phyloP scores from a whole-genome alignment of 2,113 vertebrate species.

The Sander vitreus region DNA sequence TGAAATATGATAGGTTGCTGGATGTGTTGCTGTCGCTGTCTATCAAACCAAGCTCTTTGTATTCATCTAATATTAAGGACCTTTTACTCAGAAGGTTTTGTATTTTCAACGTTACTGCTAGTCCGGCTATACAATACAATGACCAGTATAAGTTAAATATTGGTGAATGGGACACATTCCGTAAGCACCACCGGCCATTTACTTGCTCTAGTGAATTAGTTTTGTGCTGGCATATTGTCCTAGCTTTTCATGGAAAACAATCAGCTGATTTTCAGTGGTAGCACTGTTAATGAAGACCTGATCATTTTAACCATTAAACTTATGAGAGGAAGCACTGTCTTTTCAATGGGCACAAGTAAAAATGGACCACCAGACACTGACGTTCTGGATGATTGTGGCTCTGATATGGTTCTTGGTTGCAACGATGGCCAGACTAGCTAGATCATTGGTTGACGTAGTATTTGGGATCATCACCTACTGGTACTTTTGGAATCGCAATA shows the following conservation, averaged over 20 bases:
- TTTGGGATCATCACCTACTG: conserved; percentile 63
- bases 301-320: conserved; percentile 51
- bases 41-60: conserved; percentile 74
- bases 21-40: conserved; percentile 70
- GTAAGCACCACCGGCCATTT: conserved; percentile 53
- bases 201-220: conserved; percentile 61
- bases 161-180: conserved; percentile 57
- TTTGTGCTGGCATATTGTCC: conserved; percentile 54
- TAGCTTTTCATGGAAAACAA: conserved; percentile 49
- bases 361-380: conserved; percentile 9
- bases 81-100: conserved; percentile 70
- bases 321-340: conserved; percentile 43
- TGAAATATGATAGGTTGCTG: conserved; percentile 67
- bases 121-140: conserved; percentile 63
- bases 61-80: conserved; percentile 77
- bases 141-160: conserved; percentile 57
- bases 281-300: conserved; percentile 62
- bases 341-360: conserved; percentile 21
- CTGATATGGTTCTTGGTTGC: conserved; percentile 45
- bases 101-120: conserved; percentile 64
- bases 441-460: conserved; percentile 38
- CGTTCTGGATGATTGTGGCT: conserved; percentile 39
- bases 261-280: conserved; percentile 57
- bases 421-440: conserved; percentile 16
- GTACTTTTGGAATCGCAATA: conserved; percentile 62